Evolutionary conservation across 2,113 vertebrate species (phyloP).

Genomic region (Fukomys damarensis): DNA sequence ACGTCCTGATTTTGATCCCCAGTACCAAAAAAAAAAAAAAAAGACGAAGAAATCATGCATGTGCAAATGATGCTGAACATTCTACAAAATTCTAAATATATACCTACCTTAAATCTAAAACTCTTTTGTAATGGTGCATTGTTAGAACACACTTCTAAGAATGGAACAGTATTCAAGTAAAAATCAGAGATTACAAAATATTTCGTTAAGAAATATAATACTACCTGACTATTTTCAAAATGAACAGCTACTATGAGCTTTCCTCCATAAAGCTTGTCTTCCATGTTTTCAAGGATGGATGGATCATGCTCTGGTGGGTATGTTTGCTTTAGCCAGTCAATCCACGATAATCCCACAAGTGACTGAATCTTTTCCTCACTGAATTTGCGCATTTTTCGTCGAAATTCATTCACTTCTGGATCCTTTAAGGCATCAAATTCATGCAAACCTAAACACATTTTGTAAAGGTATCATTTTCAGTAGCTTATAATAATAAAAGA

Average conservation of each 20-base stretch:
- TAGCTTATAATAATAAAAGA: conserved; percentile 29
- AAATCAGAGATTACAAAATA: not conserved
- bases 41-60: not conserved
- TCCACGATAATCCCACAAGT: conserved; percentile 92
- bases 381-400: conserved; percentile 93
- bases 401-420: conserved; percentile 97
- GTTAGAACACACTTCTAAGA: not conserved
- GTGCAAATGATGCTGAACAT: not conserved
- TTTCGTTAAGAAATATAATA: conserved; percentile 13
- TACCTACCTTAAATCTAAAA: conserved; percentile 6
- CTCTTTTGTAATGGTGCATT: not conserved
- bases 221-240: conserved; percentile 96
- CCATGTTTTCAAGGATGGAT: conserved; percentile 86
- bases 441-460: conserved; percentile 91
- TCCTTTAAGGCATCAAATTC: conserved; percentile 96
- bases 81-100: conserved; percentile 20
- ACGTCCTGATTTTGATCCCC: too few species aligned
- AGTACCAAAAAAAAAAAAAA: too few species aligned
- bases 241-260: conserved; percentile 95
- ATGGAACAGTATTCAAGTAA: not conserved
- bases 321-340: conserved; percentile 94
- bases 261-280: conserved; percentile 89
- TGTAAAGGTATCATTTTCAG: conserved; percentile 41
- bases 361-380: conserved; percentile 95
- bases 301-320: conserved; percentile 94